Conservation (phyloP, 2,797 vertebrate genomes). For the Sparidentex hasta region DNA sequence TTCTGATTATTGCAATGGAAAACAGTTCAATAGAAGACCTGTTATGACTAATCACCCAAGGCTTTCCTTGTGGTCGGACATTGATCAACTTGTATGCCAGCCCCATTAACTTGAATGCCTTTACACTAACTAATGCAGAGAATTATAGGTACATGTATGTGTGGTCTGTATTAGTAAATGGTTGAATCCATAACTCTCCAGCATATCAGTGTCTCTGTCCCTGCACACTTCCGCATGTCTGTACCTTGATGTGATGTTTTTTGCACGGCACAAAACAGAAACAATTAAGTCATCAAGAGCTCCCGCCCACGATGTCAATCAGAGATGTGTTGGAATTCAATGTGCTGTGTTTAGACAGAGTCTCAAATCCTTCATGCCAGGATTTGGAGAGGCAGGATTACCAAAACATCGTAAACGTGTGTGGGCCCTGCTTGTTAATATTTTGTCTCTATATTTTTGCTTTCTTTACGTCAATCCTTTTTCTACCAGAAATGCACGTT, state of each 20-base stretch:
- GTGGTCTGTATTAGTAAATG: not conserved
- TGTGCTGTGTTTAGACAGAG: constrained; percentile 24
- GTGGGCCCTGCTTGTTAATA: constrained; percentile 44
- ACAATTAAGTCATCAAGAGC: constrained; percentile 41
- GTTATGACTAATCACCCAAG: constrained; percentile 51
- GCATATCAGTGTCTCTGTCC: not conserved
- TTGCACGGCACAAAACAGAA: constrained; percentile 22
- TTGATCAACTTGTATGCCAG: constrained; percentile 48
- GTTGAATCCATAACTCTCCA: constrained; percentile 3
- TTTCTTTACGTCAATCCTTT: constrained; percentile 41
- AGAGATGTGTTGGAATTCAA: constrained; percentile 24
- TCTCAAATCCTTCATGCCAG: constrained; percentile 29
- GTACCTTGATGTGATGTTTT: constrained; percentile 24
- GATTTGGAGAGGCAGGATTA: constrained; percentile 21
- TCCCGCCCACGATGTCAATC: constrained; percentile 39
- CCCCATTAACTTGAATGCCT: constrained; percentile 50
- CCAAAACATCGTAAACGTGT: constrained; percentile 34
- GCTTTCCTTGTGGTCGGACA: constrained; percentile 34
- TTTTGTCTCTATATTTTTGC: constrained; percentile 45
- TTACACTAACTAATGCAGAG: constrained; percentile 36
- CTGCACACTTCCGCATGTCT: constrained; percentile 7
- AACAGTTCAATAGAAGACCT: constrained; percentile 28
- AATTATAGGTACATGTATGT: constrained; percentile 3
- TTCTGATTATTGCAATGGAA: constrained; percentile 19
- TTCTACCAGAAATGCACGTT: constrained; percentile 50